These are phyloP conservation scores for Enhydra lutris DNA, from an alignment of 2,113 vertebrate species.

Conservation along the genomic window DNA sequence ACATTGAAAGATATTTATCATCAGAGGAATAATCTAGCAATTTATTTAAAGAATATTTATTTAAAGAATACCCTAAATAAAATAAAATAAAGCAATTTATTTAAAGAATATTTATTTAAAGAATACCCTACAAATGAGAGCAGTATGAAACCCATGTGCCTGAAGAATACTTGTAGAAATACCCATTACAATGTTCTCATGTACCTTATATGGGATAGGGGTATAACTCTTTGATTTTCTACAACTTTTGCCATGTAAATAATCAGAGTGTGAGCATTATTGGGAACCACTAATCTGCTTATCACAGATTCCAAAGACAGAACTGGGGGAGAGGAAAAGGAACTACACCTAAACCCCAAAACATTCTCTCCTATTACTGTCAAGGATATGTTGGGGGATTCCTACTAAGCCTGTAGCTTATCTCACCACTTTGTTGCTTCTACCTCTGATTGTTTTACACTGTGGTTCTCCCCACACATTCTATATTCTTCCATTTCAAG, in stretches of 20 bases:
- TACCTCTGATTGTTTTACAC: neutral
- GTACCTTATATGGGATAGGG: fast-evolving
- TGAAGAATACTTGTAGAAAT: neutral
- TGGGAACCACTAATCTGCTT: neutral
- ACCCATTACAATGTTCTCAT: neutral
- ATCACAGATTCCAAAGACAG: neutral
- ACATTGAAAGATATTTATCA: neutral
- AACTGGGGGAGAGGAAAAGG: neutral
- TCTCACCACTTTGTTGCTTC: neutral
- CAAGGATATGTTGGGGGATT: neutral
- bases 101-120: too few relatives aligned
- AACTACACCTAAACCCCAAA: too few relatives aligned
- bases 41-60: neutral
- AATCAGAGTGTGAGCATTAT: neutral
- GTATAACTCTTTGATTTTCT: neutral
- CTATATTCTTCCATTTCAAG: neutral
- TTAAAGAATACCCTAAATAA: too few relatives aligned
- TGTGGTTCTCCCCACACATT: fast-evolving
- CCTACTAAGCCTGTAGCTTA: neutral
- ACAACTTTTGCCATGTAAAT: neutral
- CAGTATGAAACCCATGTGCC: neutral
- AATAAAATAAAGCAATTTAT: too few relatives aligned
- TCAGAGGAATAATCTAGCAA: neutral
- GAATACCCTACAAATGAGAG: neutral
- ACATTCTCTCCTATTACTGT: neutral